Conservation (phyloP, 2,113 vertebrate genomes). For the Sylvicapra grimmia region DNA sequence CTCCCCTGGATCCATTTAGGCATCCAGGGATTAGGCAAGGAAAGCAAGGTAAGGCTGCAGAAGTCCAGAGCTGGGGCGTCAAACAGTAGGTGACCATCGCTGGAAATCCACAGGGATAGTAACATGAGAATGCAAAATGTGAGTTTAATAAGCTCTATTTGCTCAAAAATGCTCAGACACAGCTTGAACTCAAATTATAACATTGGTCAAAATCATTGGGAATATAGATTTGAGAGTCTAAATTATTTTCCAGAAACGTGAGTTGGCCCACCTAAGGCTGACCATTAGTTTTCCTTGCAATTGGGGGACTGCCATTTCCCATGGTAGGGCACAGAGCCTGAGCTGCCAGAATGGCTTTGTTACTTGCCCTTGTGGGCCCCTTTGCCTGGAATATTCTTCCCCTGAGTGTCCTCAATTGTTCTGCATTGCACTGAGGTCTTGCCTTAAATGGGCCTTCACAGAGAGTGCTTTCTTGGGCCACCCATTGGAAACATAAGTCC, state of each 20-base stretch:
- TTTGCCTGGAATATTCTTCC: background rate
- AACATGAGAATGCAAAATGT: background rate
- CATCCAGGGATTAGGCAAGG: background rate
- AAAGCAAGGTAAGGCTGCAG: background rate
- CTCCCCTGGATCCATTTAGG: background rate
- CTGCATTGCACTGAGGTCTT: background rate
- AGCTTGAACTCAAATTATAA: background rate
- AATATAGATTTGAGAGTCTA: background rate
- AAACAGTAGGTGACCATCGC: rapidly evolving
- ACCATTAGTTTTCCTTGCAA: background rate
- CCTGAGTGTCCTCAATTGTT: background rate
- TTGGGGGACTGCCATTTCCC: background rate
- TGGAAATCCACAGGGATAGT: background rate
- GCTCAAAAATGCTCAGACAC: background rate
- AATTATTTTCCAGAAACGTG: background rate
- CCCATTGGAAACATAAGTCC: background rate
- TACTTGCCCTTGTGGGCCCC: background rate
- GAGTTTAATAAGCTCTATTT: background rate
- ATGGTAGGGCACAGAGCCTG: background rate
- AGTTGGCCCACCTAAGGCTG: background rate
- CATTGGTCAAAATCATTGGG: background rate
- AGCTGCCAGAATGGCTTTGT: background rate
- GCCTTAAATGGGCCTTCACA: background rate
- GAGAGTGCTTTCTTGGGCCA: background rate
- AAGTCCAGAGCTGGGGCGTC: background rate